phyloP scores from a whole-genome alignment of 64 coral and sea anemone species.

The Stylophora pistillata region DNA sequence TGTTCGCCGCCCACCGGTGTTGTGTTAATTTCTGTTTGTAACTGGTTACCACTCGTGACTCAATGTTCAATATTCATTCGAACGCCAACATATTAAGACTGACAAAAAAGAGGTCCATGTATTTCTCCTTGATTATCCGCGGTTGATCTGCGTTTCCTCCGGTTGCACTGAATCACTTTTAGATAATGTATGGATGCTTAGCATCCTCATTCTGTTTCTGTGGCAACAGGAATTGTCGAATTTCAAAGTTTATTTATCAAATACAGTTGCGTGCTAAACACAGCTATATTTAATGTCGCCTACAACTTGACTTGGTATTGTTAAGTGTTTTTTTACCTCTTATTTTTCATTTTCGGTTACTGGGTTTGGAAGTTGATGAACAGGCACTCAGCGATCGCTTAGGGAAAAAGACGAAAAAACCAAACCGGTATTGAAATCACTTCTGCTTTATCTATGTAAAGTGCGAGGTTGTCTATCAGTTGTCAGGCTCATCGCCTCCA shows the following conservation, averaged over 20 bases:
- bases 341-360: too few relatives aligned
- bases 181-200: conserved; percentile 17
- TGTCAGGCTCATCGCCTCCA: too few relatives aligned
- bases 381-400: too few relatives aligned
- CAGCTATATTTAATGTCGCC: background rate
- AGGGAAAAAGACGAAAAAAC: too few relatives aligned
- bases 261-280: background rate
- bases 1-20: background rate
- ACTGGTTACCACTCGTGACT: background rate
- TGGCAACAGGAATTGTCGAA: background rate
- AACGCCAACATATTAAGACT: background rate
- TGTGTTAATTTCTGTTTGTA: background rate
- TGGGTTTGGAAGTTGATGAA: too few relatives aligned
- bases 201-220: conserved; percentile 1
- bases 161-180: background rate
- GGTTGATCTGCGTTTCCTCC: background rate
- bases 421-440: too few relatives aligned
- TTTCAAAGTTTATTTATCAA: background rate
- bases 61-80: background rate
- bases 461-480: too few relatives aligned
- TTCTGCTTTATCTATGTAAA: too few relatives aligned
- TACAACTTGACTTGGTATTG: too few relatives aligned
- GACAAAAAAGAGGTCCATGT: background rate
- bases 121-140: background rate
- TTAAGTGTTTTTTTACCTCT: too few relatives aligned